A percentile compares a stretch with the other conserved stretches of the same genome.
Conservation (phyloP, 1,140 invertebrate genomes). For the Ceratosolen solmsi region DNA sequence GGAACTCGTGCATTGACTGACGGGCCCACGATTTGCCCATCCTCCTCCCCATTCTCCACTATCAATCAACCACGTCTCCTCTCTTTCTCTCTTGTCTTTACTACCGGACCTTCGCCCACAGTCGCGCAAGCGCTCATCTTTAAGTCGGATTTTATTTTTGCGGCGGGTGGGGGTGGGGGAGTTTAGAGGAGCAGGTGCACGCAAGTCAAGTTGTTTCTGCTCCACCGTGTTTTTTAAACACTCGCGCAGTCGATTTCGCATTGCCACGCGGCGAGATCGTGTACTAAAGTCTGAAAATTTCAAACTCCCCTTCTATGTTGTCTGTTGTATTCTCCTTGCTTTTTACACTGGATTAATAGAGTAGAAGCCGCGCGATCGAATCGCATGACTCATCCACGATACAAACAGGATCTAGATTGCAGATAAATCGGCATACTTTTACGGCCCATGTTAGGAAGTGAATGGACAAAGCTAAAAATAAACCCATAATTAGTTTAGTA, state of each 20-base stretch:
- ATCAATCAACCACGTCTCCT: not conserved
- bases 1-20: too few relatives aligned
- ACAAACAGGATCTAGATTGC: slow-evolving; percentile 42
- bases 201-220: not conserved
- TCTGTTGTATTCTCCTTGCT: not conserved
- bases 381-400: slow-evolving; percentile 39
- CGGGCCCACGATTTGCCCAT: too few relatives aligned
- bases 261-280: not conserved
- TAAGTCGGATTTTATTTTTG: not conserved
- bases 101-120: not conserved
- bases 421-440: slow-evolving; percentile 40
- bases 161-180: not conserved
- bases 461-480: slow-evolving; percentile 11
- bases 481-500: not conserved
- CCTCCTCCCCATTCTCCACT: too few relatives aligned
- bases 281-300: not conserved
- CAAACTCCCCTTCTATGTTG: not conserved
- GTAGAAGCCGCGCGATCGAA: slow-evolving; percentile 28
- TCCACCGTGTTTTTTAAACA: not conserved
- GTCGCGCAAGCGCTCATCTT: not conserved
- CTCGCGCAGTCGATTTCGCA: not conserved
- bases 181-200: not conserved
- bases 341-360: slow-evolving; percentile 17
- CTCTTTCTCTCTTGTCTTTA: not conserved
- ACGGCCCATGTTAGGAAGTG: not conserved